Percentiles rank a stretch among this genome's conserved stretches.
Conservation (phyloP, 2,113 vertebrate species). For the Sinosuthora webbiana region DNA sequence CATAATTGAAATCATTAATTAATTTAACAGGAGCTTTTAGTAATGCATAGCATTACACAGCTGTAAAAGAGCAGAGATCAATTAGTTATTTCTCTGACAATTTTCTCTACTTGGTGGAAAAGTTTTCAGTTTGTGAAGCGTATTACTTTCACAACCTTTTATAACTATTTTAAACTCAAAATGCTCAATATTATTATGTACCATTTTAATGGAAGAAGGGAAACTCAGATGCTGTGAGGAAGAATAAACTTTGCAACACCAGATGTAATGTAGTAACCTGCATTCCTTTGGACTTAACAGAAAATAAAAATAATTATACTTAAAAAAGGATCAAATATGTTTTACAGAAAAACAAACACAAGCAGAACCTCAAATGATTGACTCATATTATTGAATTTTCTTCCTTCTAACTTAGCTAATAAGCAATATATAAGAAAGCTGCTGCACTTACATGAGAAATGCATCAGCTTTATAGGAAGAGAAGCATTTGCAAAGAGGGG, state of each 20-base stretch:
- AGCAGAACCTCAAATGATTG: background rate
- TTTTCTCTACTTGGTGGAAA: conserved; percentile 69
- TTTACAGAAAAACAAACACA: background rate
- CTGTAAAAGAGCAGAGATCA: conserved; percentile 88
- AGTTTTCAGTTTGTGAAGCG: conserved; percentile 62
- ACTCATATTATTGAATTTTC: background rate
- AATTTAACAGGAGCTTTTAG: conserved; percentile 93
- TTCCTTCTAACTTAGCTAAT: background rate
- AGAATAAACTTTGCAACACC: background rate
- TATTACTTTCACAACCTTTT: background rate
- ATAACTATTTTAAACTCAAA: conserved; percentile 23
- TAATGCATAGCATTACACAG: conserved; percentile 90
- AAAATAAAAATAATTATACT: background rate
- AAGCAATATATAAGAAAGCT: background rate
- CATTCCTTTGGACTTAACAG: background rate
- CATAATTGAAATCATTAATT: conserved; percentile 97
- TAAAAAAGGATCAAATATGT: background rate
- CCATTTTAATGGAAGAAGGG: background rate
- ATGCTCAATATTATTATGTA: background rate
- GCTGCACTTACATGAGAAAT: background rate
- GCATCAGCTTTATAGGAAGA: background rate
- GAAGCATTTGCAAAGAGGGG: background rate
- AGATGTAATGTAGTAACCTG: background rate
- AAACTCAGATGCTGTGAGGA: background rate
- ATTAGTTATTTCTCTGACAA: conserved; percentile 78